Percentiles rank a stretch among this genome's conserved stretches.
These are phyloP conservation scores for Crocuta crocuta DNA, from an alignment of 2,113 vertebrate genomes.

Conservation along the genomic window DNA sequence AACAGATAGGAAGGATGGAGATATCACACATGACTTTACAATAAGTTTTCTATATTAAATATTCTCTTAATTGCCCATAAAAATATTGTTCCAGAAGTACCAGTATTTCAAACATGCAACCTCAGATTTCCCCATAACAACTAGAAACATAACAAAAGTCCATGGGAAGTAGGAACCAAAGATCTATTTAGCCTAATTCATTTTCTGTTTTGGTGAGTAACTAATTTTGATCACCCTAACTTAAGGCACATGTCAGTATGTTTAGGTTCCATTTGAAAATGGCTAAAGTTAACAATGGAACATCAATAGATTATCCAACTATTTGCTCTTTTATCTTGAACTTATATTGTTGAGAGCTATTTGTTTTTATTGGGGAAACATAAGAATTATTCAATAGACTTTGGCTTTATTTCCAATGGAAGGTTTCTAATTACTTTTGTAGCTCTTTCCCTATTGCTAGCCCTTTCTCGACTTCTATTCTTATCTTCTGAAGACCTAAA, in stretches of 20 bases:
- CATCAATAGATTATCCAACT: background rate
- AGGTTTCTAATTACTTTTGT: background rate
- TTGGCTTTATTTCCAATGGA: background rate
- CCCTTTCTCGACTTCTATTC: background rate
- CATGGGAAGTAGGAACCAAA: background rate
- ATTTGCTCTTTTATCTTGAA: constrained; percentile 13
- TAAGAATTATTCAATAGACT: background rate
- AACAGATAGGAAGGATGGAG: background rate
- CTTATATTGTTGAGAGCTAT: background rate
- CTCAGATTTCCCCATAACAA: background rate
- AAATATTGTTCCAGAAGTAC: background rate
- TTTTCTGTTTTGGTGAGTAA: background rate
- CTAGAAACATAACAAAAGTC: background rate
- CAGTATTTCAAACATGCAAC: background rate
- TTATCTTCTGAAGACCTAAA: background rate
- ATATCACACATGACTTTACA: background rate
- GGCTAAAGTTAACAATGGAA: background rate
- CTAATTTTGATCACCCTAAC: background rate
- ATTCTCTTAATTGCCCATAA: background rate
- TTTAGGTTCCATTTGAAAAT: background rate
- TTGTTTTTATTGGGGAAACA: background rate
- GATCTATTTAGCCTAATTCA: background rate
- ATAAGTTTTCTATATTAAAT: background rate
- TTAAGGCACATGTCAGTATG: background rate
- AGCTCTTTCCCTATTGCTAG: background rate